These are phyloP conservation scores for Penaeus chinensis DNA, from an alignment of 1,140 invertebrate species.

Conservation along the genomic window DNA sequence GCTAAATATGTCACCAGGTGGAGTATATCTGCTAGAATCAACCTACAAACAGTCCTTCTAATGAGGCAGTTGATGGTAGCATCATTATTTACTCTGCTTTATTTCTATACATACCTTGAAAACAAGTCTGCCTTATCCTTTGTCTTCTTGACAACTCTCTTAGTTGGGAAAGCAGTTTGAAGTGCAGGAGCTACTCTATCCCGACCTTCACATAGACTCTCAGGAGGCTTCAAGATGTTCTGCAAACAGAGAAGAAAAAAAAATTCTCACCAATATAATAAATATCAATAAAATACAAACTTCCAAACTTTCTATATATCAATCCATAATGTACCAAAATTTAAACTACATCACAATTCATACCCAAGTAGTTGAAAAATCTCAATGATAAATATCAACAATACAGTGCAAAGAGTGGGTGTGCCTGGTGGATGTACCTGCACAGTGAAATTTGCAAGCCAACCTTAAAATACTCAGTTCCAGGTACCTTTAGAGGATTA, in stretches of 20 bases:
- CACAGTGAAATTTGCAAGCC: too few species aligned
- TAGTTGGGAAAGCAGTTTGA: slow-evolving; percentile 25
- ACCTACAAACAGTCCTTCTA: too few species aligned
- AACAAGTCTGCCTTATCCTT: slow-evolving; percentile 33
- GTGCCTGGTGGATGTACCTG: too few species aligned
- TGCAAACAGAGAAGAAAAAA: background rate
- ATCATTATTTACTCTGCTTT: background rate
- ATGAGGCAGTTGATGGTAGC: too few species aligned
- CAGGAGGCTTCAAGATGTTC: slow-evolving; percentile 39
- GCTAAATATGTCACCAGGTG: too few species aligned
- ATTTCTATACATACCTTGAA: slow-evolving; percentile 23
- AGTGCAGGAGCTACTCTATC: slow-evolving; percentile 3
- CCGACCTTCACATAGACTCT: slow-evolving; percentile 8
- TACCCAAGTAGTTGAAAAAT: too few species aligned
- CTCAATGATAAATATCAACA: too few species aligned
- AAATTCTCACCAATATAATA: background rate
- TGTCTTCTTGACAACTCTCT: slow-evolving; percentile 19
- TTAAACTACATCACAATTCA: too few species aligned
- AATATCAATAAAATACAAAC: background rate
- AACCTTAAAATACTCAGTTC: too few species aligned
- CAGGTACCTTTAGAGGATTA: background rate
- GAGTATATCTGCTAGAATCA: too few species aligned
- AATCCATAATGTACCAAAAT: background rate
- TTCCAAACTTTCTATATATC: background rate
- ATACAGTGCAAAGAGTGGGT: too few species aligned